Conservation (phyloP, 35 echinoderm and acorn worm genomes). For the Holothuria glaberrima region DNA sequence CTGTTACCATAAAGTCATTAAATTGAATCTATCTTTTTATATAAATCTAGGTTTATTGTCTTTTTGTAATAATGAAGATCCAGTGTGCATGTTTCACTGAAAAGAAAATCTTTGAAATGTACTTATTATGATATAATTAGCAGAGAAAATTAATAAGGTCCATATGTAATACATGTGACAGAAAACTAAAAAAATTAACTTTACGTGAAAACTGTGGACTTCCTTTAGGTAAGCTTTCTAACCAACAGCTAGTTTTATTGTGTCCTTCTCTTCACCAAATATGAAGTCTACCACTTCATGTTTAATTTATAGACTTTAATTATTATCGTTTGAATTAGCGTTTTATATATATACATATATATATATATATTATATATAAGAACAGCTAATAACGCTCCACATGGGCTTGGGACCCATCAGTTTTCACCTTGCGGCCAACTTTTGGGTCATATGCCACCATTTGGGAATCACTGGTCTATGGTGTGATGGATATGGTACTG, state of each 20-base stretch:
- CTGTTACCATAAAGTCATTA: too few relatives aligned
- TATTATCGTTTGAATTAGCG: too few relatives aligned
- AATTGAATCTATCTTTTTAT: too few relatives aligned
- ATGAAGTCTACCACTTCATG: background rate
- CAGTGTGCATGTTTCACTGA: background rate
- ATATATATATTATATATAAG: too few relatives aligned
- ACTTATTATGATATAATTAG: background rate
- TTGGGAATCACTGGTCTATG: too few relatives aligned
- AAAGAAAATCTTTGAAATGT: background rate
- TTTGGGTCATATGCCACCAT: too few relatives aligned
- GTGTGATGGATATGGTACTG: too few relatives aligned
- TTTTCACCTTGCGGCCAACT: too few relatives aligned
- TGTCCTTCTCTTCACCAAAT: background rate
- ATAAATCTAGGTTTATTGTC: background rate
- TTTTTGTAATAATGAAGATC: background rate
- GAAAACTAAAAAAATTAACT: background rate
- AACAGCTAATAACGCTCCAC: too few relatives aligned
- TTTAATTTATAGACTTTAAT: background rate
- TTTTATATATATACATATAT: too few relatives aligned
- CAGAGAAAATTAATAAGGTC: constrained; percentile 6
- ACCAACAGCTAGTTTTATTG: constrained; percentile 1
- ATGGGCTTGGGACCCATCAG: too few relatives aligned
- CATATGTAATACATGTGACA: background rate
- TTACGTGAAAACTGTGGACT: background rate
- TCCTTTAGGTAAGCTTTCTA: background rate